Base-by-base conservation (phyloP, 2,888 invertebrate species). In the Diogma glabrata region DNA sequence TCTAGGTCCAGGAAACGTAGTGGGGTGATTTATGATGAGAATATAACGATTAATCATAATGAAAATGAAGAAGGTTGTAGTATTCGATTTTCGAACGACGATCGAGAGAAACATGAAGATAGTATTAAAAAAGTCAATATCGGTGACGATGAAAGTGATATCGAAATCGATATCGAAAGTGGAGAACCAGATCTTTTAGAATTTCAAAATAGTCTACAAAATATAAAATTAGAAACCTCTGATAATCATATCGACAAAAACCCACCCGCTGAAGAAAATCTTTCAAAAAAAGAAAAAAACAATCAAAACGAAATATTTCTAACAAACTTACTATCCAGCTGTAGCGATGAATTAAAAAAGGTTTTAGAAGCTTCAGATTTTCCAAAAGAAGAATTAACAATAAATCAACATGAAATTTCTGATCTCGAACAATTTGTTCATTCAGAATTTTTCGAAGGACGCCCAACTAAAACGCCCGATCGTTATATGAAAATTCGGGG, bases 101-200 rank as follows among this genome's bases (percentile, higher is more conserved):
- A 43, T 43, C n/a, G n/a, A n/a, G n/a, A n/a, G n/a, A n/a, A n/a
- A n/a, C n/a, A n/a, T n/a, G n/a, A n/a, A n/a, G n/a, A n/a, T n/a
- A n/a, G n/a, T n/a, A n/a, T n/a, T n/a, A n/a, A n/a, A n/a, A n/a
- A n/a, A n/a, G n/a, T n/a, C n/a, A n/a, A n/a, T n/a, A n/a, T n/a
- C n/a, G 24, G 9, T 6, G 24, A 24, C 24, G 24, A 24, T 50
- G 75, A 75, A 14, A 74, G 73, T 61, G 80, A 80, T 57, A 70
- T 77, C 56, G 80, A 80, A 54, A 66, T 79, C 56, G 79, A 80
- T 54, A 66, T 79, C 56, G 79, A 78, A 60, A 75, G 76, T 7
- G 47, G 24, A 14, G 51, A 51, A 16, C 14, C 17, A 43, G 24
- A 36, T 22, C 16, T 22, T 19, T 10, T 17, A 47, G 50, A 16